phyloP scores from a whole-genome alignment of 2,113 vertebrate species.

The Antechinus flavipes region DNA sequence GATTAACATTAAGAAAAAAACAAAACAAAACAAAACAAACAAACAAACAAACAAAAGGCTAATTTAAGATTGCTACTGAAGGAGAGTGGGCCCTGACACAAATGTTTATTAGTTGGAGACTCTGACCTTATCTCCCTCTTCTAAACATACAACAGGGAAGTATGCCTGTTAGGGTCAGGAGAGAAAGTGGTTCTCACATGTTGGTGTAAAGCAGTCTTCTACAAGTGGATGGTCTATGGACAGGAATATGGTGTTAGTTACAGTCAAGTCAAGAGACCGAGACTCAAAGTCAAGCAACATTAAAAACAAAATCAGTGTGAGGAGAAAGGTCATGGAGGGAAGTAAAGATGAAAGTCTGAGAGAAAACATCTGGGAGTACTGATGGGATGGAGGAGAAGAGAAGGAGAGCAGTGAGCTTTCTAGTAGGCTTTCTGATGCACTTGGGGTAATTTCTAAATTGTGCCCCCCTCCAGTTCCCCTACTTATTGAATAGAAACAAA shows the following conservation, averaged over 20 bases:
- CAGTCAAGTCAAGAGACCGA: slow-evolving; percentile 66
- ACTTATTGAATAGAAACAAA: background rate
- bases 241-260: slow-evolving; percentile 71
- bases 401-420: background rate
- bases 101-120: slow-evolving; percentile 57
- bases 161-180: slow-evolving; percentile 61
- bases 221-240: slow-evolving; percentile 68
- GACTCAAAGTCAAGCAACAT: slow-evolving; percentile 67
- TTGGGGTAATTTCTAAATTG: slow-evolving; percentile 48
- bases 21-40: background rate
- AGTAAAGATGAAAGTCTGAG: slow-evolving; percentile 71
- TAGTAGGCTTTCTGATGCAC: background rate
- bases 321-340: slow-evolving; percentile 63
- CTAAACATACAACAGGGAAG: slow-evolving; percentile 59
- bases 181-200: slow-evolving; percentile 68
- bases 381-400: slow-evolving; percentile 30
- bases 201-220: slow-evolving; percentile 69
- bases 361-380: slow-evolving; percentile 72
- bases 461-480: too few relatives aligned
- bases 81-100: slow-evolving; percentile 47
- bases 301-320: slow-evolving; percentile 78
- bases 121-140: slow-evolving; percentile 44
- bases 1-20: slow-evolving; percentile 56
- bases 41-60: background rate
- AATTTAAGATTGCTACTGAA: slow-evolving; percentile 44